Conservation (phyloP, 2,888 invertebrate species). For the Pammene fasciana region DNA sequence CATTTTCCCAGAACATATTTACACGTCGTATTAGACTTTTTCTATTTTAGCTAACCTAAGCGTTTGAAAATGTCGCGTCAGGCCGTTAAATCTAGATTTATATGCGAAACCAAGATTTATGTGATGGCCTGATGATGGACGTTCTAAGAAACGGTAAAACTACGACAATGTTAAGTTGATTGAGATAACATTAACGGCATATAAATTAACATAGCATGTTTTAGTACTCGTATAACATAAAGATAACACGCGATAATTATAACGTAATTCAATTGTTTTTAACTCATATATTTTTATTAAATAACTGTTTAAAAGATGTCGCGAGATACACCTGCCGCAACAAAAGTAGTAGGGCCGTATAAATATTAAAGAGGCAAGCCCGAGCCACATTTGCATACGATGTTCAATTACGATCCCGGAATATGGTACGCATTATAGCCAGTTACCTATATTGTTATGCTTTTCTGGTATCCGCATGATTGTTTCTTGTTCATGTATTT, state of each 20-base stretch:
- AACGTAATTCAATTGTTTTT: neutral
- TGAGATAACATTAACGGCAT: constrained; percentile 37
- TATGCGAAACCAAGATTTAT: constrained; percentile 74
- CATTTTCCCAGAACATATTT: constrained; percentile 15
- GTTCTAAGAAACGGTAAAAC: constrained; percentile 56
- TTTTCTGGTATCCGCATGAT: constrained; percentile 58
- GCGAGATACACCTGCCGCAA: constrained; percentile 61
- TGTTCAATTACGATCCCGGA: constrained; percentile 77
- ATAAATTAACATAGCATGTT: constrained; percentile 35
- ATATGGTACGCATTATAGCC: constrained; percentile 69
- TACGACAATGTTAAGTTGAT: constrained; percentile 53
- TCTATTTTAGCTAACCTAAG: constrained; percentile 68
- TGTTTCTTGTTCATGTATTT: constrained; percentile 55
- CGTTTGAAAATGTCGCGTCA: constrained; percentile 54
- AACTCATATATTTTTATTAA: neutral
- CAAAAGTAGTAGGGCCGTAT: constrained; percentile 66
- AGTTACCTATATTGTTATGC: constrained; percentile 63
- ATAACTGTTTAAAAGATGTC: constrained; percentile 25
- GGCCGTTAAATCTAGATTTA: constrained; percentile 74
- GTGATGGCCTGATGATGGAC: constrained; percentile 60
- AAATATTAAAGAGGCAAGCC: constrained; percentile 75
- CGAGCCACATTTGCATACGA: constrained; percentile 74
- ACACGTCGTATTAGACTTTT: constrained; percentile 45
- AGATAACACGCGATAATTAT: constrained; percentile 7
- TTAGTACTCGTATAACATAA: neutral